Evolutionary conservation across 2,797 vertebrate species (phyloP), one percentile per base, ranked within the genome.

Genomic region (Melanotaenia nigrans): DNA sequence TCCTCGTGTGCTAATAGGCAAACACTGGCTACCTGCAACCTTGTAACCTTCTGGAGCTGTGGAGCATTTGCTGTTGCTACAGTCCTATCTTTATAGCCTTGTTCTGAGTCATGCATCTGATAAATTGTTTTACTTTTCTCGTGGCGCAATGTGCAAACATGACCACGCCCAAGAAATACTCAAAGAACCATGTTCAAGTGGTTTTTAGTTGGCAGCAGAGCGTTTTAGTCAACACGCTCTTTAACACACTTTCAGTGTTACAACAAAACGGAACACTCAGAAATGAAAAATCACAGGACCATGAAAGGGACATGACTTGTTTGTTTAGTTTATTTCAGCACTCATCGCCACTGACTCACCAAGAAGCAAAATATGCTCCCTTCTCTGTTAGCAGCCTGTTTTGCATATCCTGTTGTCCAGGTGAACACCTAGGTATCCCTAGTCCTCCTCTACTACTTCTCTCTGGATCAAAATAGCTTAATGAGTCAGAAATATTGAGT

Each of bases 81-180:
- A 14, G n/a, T 22, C 22, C 8, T 56, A 36, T 68, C 47, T 65
- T 72, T 54, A 49, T 25, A 20, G 54, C 32, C 22, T 49, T 18
- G n/a, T 24, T 73, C 22, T 54, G 53, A 61, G 38, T 77, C 55
- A 53, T 55, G 62, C 35, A 38, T 71, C 22, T 54, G 22, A 69
- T 65, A 61, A 51, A 60, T 20, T 25, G 3, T 53, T 36, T 6
- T 67, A n/a, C 25, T 71, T 73, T 66, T 74, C 56, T 51, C 32
- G 18, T 65, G 65, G 33, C 25, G 35, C 58, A 72, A 68, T 49
- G 63, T 66, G 49, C 2, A 56, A 25, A 66, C 25, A 24, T 9
- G 47, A 45, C 38, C 79, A 78, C 84, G 73, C 81, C 81, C 81
- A 68, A 49, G 49, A 22, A 33, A 61, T 35, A 8, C 35, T 42